Evolutionary conservation across 2,797 vertebrate species (phyloP).

Genomic region (Phataginus tetradactyla): DNA sequence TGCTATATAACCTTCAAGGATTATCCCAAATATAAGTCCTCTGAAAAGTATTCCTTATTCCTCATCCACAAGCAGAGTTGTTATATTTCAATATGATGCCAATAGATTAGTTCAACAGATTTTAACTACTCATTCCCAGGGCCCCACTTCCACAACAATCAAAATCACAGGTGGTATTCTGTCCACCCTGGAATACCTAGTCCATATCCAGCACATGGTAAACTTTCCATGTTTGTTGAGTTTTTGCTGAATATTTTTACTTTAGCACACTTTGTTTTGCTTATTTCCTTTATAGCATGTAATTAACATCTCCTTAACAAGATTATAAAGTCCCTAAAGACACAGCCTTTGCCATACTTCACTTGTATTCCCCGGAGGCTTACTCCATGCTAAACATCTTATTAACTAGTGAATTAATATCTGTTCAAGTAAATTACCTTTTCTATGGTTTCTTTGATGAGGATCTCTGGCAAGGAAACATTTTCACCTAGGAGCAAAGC

Average conservation of each 20-base stretch:
- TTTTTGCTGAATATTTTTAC: not conserved
- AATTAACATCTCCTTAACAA: not conserved
- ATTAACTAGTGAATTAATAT: slow-evolving; percentile 27
- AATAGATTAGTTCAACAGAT: not conserved
- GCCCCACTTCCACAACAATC: not conserved
- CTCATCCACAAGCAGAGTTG: not conserved
- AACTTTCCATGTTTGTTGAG: fast-evolving
- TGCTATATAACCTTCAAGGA: not conserved
- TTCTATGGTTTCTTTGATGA: slow-evolving; percentile 89
- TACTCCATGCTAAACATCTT: not conserved
- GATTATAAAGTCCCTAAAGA: not conserved
- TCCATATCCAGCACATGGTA: not conserved
- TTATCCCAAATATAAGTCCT: not conserved
- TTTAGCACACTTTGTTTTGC: not conserved
- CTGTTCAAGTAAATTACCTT: slow-evolving; percentile 88
- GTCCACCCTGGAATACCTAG: not conserved
- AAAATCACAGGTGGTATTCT: not conserved
- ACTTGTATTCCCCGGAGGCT: not conserved
- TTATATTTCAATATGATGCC: not conserved
- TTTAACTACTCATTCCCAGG: not conserved
- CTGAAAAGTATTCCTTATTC: not conserved
- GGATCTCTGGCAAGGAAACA: slow-evolving; percentile 87
- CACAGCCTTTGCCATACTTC: not conserved
- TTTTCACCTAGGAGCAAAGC: slow-evolving; percentile 93
- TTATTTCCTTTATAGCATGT: not conserved